Evolutionary conservation across 2,113 vertebrate species (phyloP), one percentile per base, ranked within the genome.

Genomic region (Rhinogobius similis): DNA sequence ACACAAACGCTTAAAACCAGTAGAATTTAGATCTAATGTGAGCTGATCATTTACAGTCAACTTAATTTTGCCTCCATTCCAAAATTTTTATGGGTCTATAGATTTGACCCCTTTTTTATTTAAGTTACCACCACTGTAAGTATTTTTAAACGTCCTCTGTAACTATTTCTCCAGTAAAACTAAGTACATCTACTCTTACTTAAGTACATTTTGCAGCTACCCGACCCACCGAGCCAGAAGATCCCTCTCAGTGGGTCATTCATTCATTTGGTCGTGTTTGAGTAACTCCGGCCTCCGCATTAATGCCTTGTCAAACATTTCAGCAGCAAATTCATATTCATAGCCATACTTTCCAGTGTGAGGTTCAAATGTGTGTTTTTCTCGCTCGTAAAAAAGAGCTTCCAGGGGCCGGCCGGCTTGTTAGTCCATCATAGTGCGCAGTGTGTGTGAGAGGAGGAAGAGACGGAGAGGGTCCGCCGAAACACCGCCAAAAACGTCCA

Each of bases 281-380:
- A 70, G 68, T 53, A 44, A 12, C 70, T 78, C 65, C 12, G 59
- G 74, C 36, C 66, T 77, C 65, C 16, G 52, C 66, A 74, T 82
- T 76, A 83, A 83, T 74, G 68, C 58, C 69, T 61, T 72, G 76
- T 77, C 82, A 81, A 86, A 83, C 80, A 73, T 76, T 62, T 81
- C 73, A 75, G 65, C 81, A 68, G 67, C 67, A 67, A 70, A 80
- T 82, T 73, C 67, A 78, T 71, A 78, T 76, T 75, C 75, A 81
- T 62, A 64, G 67, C 62, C 65, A 68, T 16, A 41, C 71, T 80
- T 78, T 85, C 78, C 78, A 81, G 75, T n/a, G 3, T 44, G 48
- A 68, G 69, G 80, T 52, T 62, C 9, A 77, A 65, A 75, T 73
- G 75, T 68, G 68, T 32, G 61, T 71, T 65, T 44, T 73, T 58